Evolutionary conservation across 2,113 vertebrate species (phyloP).

Genomic region (Istiophorus platypterus): DNA sequence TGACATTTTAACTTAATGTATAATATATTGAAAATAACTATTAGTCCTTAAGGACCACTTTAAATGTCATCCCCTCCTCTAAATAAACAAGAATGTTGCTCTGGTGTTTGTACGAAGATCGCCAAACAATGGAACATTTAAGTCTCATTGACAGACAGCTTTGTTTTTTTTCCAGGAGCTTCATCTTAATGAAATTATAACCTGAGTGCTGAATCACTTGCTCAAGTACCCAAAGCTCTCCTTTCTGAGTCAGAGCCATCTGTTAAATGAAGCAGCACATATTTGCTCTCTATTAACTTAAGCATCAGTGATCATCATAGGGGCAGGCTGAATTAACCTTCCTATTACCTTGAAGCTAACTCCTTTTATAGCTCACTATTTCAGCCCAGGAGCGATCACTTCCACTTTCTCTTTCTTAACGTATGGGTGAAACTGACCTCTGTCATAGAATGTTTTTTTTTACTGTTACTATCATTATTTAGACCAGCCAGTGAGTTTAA

Average conservation of each 20-base stretch:
- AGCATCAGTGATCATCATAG: slow-evolving; percentile 82
- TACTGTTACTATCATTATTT: background rate
- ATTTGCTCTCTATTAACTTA: slow-evolving; percentile 83
- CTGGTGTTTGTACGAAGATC: background rate
- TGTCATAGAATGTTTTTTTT: slow-evolving; percentile 7
- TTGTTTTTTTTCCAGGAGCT: slow-evolving; percentile 41
- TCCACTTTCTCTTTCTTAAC: slow-evolving; percentile 39
- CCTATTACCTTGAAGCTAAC: slow-evolving; percentile 82
- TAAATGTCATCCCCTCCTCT: too few species aligned
- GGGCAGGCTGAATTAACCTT: slow-evolving; percentile 82
- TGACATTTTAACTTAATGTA: background rate
- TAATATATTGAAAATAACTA: too few species aligned
- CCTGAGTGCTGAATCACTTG: slow-evolving; percentile 76
- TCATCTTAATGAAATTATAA: slow-evolving; percentile 79
- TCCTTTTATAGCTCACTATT: slow-evolving; percentile 72
- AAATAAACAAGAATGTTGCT: background rate
- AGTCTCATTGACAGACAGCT: slow-evolving; percentile 14
- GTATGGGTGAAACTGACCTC: slow-evolving; percentile 17
- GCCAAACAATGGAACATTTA: slow-evolving; percentile 22
- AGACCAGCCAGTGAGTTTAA: background rate
- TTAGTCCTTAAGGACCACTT: too few species aligned
- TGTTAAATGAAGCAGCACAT: slow-evolving; percentile 83
- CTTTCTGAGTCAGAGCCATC: slow-evolving; percentile 78
- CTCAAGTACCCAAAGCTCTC: slow-evolving; percentile 79
- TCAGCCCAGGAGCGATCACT: slow-evolving; percentile 54